A percentile compares a stretch with the other conserved stretches of the same genome.
Evolutionary conservation across 2,888 invertebrate species (phyloP).

Genomic region (Nysson spinosus): DNA sequence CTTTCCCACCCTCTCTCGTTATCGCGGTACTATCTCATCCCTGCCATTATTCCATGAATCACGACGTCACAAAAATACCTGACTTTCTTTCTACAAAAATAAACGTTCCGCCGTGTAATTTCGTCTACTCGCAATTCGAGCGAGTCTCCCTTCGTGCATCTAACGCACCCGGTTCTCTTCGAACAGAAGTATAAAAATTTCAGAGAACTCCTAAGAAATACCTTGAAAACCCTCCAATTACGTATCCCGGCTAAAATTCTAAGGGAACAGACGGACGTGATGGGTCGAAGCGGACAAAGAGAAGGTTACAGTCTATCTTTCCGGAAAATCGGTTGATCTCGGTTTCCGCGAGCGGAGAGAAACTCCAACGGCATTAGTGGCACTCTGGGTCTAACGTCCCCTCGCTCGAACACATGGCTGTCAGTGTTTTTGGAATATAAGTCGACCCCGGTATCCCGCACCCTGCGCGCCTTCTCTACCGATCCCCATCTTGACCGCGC

Average conservation of each 20-base stretch:
- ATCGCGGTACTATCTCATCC: neutral
- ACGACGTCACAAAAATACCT: constrained; percentile 17
- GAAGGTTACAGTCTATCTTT: too few relatives aligned
- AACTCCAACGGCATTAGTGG: constrained; percentile 29
- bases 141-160: too few relatives aligned
- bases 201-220: too few relatives aligned
- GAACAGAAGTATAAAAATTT: too few relatives aligned
- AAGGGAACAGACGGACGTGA: too few relatives aligned
- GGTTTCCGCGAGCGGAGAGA: constrained; percentile 4
- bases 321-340: too few relatives aligned
- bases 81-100: constrained; percentile 32
- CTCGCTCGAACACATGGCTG: constrained; percentile 29
- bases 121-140: neutral
- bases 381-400: constrained; percentile 20
- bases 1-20: neutral
- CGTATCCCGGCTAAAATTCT: too few relatives aligned
- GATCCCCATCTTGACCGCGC: constrained; percentile 54
- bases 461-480: constrained; percentile 21
- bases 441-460: constrained; percentile 26
- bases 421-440: constrained; percentile 31
- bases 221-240: too few relatives aligned
- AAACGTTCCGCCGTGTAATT: constrained; percentile 9
- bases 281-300: too few relatives aligned
- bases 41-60: constrained; percentile 5
- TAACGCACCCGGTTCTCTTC: too few relatives aligned